Conservation (phyloP, 2,888 invertebrate genomes). For the Pseudoips prasinana region DNA sequence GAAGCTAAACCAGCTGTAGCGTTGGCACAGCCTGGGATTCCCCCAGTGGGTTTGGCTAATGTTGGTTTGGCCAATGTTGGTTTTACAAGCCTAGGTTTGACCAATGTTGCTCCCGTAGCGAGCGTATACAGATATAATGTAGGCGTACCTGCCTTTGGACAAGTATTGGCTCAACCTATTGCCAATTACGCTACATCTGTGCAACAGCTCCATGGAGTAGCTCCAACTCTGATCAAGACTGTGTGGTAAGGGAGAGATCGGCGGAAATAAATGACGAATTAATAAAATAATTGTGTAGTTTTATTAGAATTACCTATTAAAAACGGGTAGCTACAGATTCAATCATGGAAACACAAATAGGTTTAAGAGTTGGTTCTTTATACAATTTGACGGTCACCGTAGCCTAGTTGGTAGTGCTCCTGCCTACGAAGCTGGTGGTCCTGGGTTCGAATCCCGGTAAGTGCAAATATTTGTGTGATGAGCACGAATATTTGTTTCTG, state of each 20-base stretch:
- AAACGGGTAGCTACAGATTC: no score
- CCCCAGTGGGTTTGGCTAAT: no score
- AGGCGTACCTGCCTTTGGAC: constrained; percentile 11
- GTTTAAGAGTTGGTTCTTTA: no score
- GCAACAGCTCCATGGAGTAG: constrained; percentile 18
- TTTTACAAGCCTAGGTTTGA: no score
- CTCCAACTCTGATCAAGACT: constrained; percentile 23
- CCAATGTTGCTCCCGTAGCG: constrained; percentile 9
- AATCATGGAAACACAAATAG: no score
- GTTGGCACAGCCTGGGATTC: constrained; percentile 10
- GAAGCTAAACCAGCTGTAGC: constrained; percentile 17
- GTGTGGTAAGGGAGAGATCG: constrained; percentile 23
- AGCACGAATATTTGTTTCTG: no score
- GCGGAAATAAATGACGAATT: constrained; percentile 19
- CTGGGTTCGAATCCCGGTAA: no score
- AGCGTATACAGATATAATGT: constrained; percentile 26
- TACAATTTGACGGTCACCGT: no score
- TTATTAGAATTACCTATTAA: no score
- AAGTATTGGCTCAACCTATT: constrained; percentile 19
- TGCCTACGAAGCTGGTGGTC: no score
- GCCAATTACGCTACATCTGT: constrained; percentile 20
- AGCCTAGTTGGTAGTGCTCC: no score
- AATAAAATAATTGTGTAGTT: constrained; percentile 15
- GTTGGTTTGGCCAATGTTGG: constrained; percentile 8
- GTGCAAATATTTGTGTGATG: no score